phyloP scores from a whole-genome alignment of 2,113 vertebrate genomes.

The Vulpes lagopus region DNA sequence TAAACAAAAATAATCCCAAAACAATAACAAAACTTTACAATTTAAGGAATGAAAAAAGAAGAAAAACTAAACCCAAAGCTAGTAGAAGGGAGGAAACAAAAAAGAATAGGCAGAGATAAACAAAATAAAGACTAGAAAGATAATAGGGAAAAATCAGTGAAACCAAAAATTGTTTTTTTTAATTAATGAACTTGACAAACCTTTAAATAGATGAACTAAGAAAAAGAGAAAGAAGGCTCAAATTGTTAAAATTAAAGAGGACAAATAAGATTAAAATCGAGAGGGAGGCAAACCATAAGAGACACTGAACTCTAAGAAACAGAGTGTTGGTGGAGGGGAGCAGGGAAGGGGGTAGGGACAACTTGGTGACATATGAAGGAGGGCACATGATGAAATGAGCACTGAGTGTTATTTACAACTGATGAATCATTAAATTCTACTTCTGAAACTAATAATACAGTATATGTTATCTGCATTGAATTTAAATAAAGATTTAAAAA shows the following conservation, averaged over 20 bases:
- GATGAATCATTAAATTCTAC: neutral
- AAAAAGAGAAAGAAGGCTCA: neutral
- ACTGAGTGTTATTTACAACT: neutral
- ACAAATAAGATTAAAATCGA: neutral
- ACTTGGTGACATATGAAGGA: neutral
- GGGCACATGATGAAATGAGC: neutral
- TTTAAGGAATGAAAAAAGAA: neutral
- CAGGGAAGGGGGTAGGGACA: neutral
- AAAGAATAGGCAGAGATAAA: neutral
- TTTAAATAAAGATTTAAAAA: neutral
- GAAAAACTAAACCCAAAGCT: neutral
- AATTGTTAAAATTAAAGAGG: neutral
- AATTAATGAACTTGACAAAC: neutral
- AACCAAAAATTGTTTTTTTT: neutral
- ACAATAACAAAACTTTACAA: neutral
- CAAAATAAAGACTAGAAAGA: neutral
- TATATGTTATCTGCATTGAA: neutral
- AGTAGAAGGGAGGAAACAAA: neutral
- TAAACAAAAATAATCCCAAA: neutral
- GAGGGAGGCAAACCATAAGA: neutral
- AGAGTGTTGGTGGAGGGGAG: neutral
- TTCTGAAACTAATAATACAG: neutral
- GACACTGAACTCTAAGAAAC: neutral
- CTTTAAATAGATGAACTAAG: neutral
- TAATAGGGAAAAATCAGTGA: neutral